phyloP scores from a whole-genome alignment of 2,888 invertebrate genomes.

The Diachrysia chrysitis region DNA sequence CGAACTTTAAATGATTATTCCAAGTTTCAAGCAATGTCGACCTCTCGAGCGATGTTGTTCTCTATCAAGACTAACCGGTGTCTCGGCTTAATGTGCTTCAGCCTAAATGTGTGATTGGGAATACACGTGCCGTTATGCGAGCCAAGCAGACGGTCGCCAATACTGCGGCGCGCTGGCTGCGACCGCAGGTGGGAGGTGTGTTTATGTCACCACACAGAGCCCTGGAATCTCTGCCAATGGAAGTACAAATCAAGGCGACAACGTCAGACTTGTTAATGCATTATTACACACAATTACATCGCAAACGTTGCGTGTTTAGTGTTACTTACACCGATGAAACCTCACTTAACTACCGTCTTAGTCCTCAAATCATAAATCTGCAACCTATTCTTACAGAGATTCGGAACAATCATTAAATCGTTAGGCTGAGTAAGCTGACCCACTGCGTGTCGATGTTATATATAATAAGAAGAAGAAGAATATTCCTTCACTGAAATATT shows the following conservation, averaged over 20 bases:
- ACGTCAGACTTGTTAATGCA: slow-evolving; percentile 73
- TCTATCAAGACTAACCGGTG: slow-evolving; percentile 25
- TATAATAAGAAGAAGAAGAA: no score
- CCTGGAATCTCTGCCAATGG: slow-evolving; percentile 75
- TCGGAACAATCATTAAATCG: neutral
- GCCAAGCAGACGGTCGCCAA: slow-evolving; percentile 25
- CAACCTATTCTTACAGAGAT: slow-evolving; percentile 2
- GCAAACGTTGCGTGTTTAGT: slow-evolving; percentile 59
- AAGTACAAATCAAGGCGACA: slow-evolving; percentile 78
- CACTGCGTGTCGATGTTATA: neutral
- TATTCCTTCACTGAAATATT: neutral
- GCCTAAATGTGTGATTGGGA: slow-evolving; percentile 39
- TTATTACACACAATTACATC: slow-evolving; percentile 58
- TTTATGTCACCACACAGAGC: slow-evolving; percentile 66
- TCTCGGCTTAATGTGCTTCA: slow-evolving; percentile 22
- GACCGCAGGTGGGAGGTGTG: slow-evolving; percentile 26
- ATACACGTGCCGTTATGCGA: slow-evolving; percentile 50
- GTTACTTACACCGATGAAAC: slow-evolving; percentile 46
- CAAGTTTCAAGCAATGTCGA: neutral
- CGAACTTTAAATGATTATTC: slow-evolving; percentile 12
- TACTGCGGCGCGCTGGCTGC: slow-evolving; percentile 24
- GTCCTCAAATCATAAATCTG: neutral
- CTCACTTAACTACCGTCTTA: slow-evolving; percentile 60
- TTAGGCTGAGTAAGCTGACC: slow-evolving; percentile 2
- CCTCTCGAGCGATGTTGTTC: slow-evolving; percentile 13